phyloP scores from a whole-genome alignment of 2,797 vertebrate species.

The Danio jaintianensis region DNA sequence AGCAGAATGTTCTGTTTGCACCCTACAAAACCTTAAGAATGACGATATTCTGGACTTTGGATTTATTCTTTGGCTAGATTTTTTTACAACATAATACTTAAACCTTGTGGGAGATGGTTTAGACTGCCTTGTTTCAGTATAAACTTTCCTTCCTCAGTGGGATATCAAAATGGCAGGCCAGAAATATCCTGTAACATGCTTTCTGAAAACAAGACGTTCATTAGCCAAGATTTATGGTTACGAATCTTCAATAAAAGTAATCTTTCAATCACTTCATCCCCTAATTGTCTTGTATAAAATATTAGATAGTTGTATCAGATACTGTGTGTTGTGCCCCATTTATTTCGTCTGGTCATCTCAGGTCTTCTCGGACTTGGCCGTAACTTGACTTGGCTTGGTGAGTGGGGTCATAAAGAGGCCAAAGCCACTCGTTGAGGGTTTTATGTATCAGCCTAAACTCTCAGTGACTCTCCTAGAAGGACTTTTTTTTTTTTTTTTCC shows the following conservation, averaged over 20 bases:
- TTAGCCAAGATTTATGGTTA: conserved; percentile 23
- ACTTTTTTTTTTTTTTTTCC: conserved; percentile 24
- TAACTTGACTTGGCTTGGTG: conserved; percentile 18
- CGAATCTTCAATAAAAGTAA: conserved; percentile 36
- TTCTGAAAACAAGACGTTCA: conserved; percentile 19
- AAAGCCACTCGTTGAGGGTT: conserved; percentile 8
- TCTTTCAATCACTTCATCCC: conserved; percentile 32
- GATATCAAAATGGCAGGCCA: conserved; percentile 13
- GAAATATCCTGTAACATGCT: conserved; percentile 17
- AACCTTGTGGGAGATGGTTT: conserved; percentile 31
- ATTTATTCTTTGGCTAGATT: conserved; percentile 18
- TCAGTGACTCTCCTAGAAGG: background rate
- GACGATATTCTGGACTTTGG: conserved; percentile 3
- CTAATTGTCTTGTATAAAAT: conserved; percentile 11
- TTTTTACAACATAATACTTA: conserved; percentile 43
- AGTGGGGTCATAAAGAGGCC: conserved; percentile 17
- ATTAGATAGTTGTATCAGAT: conserved; percentile 35
- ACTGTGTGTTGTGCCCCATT: background rate
- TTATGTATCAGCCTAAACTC: conserved; percentile 25
- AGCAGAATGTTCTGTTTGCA: conserved; percentile 5
- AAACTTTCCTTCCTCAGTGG: conserved; percentile 8
- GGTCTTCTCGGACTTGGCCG: conserved; percentile 13
- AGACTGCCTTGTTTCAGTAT: conserved; percentile 22
- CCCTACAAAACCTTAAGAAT: background rate
- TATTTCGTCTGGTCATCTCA: background rate